Conservation (phyloP, 2,888 invertebrate genomes). For the Empis stercorea region DNA sequence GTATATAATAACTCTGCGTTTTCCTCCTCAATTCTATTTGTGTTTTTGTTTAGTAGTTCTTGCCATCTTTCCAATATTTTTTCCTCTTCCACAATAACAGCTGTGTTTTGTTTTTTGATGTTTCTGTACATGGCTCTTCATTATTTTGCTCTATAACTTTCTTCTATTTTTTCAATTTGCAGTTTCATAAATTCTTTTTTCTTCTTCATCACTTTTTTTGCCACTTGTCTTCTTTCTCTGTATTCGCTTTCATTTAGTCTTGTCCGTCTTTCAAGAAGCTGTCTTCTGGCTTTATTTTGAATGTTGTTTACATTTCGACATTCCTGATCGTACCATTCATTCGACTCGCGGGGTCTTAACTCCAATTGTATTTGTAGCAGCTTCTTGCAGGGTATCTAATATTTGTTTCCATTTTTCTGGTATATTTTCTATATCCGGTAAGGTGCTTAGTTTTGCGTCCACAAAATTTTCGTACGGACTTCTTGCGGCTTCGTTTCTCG, state of each 20-base stretch:
- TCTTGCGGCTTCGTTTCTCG: not conserved
- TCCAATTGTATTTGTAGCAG: not conserved
- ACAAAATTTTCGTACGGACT: not conserved
- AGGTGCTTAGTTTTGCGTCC: not conserved
- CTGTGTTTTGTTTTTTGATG: too few relatives aligned
- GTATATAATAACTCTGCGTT: not conserved
- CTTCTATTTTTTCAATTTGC: not conserved
- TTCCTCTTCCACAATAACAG: too few relatives aligned
- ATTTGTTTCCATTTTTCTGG: not conserved
- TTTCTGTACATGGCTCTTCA: too few relatives aligned
- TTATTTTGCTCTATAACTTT: not conserved
- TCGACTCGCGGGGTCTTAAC: not conserved
- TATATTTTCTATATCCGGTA: not conserved
- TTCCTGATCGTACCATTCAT: not conserved
- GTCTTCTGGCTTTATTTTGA: not conserved
- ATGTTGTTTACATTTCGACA: not conserved
- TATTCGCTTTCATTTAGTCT: not conserved
- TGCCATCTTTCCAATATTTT: too few relatives aligned
- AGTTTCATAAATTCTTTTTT: not conserved
- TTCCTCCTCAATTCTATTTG: too few relatives aligned
- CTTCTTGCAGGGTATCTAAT: not conserved
- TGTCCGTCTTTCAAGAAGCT: not conserved
- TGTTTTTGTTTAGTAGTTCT: too few relatives aligned
- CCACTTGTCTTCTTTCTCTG: not conserved
- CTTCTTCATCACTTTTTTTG: not conserved